Evolutionary conservation across 2,888 invertebrate genomes (phyloP).

Genomic region (Torymus aiolomorphi): DNA sequence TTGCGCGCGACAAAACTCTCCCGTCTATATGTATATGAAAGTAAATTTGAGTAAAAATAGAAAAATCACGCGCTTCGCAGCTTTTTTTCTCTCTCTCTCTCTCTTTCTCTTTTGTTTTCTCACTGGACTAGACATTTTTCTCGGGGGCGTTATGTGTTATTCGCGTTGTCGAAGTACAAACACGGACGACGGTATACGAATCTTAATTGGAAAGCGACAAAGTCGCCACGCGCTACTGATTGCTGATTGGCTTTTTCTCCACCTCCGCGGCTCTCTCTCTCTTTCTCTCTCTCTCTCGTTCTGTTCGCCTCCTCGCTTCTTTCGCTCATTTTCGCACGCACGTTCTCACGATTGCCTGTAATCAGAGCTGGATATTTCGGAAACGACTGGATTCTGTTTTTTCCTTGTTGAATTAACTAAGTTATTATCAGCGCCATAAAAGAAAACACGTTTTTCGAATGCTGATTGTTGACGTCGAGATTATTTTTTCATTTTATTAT

Average conservation of each 20-base stretch:
- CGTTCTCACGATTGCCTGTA: conserved; percentile 49
- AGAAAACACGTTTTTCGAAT: conserved; percentile 10
- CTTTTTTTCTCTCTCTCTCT: neutral
- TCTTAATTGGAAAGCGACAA: conserved; percentile 54
- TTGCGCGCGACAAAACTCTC: too few species aligned
- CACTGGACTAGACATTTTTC: conserved; percentile 22
- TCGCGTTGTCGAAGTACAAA: conserved; percentile 22
- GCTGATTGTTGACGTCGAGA: neutral
- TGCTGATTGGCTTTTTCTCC: conserved; percentile 52
- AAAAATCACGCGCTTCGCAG: conserved; percentile 27
- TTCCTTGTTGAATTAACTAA: conserved; percentile 4
- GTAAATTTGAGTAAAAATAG: conserved; percentile 26
- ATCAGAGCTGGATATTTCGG: conserved; percentile 44
- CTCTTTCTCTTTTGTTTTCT: too few species aligned
- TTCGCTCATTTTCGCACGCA: conserved; percentile 57
- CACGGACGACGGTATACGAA: conserved; percentile 37
- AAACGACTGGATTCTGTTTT: conserved; percentile 26
- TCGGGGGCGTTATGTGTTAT: neutral
- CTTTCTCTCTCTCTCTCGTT: neutral
- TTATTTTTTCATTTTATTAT: neutral
- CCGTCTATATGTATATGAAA: too few species aligned
- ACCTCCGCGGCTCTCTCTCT: conserved; percentile 7
- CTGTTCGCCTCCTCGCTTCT: conserved; percentile 39
- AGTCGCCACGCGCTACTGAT: conserved; percentile 67
- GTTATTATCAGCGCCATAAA: neutral